Evolutionary conservation across 2,113 vertebrate genomes (phyloP).

Genomic region (Rhinoptilus africanus): DNA sequence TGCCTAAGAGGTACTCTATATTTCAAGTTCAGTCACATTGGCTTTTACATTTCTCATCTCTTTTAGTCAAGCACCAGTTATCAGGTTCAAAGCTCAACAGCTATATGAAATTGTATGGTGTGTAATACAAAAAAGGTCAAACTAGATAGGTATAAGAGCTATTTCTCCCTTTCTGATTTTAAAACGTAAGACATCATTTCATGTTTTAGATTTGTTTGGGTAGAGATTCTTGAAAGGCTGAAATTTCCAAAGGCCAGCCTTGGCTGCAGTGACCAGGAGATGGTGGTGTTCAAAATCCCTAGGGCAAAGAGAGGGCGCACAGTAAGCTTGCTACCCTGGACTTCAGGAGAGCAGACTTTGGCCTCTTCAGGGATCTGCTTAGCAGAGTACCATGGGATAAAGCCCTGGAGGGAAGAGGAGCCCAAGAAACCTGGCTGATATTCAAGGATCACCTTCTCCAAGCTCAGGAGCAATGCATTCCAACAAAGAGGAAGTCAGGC

Average conservation of each 20-base stretch:
- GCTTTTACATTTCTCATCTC: neutral
- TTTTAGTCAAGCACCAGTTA: neutral
- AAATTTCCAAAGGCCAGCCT: neutral
- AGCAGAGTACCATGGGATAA: neutral
- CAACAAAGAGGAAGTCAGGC: neutral
- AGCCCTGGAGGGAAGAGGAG: neutral
- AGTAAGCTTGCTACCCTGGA: neutral
- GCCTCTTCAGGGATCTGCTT: neutral
- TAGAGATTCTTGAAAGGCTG: neutral
- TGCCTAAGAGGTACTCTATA: neutral
- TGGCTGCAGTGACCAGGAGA: too few relatives aligned
- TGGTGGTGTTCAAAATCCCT: neutral
- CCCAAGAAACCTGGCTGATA: neutral
- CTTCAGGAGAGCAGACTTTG: neutral
- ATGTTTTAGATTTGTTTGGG: neutral
- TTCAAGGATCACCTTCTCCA: neutral
- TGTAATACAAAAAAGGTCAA: neutral
- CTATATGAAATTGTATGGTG: neutral
- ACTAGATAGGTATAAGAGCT: neutral
- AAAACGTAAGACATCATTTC: neutral
- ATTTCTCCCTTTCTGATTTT: neutral
- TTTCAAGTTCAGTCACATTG: neutral
- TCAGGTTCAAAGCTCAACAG: neutral
- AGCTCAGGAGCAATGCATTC: neutral
- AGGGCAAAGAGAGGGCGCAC: neutral